Base-by-base conservation (phyloP, 2,797 vertebrate genomes). In the Dipus sagitta region DNA sequence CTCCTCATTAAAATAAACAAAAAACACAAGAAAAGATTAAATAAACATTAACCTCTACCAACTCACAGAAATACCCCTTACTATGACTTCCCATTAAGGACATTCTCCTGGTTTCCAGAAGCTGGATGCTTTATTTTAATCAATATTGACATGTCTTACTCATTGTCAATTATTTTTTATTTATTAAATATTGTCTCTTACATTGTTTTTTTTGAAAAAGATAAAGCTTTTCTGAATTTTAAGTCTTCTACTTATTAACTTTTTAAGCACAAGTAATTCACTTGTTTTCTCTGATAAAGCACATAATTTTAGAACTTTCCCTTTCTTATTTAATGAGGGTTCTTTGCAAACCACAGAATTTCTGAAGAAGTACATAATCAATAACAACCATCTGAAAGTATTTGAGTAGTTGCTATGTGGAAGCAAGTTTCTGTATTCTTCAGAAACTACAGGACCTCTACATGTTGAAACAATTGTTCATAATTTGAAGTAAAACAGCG, bases 1-100 rank as follows among this genome's bases (percentile, higher is more conserved):
- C 2, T 71, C 62, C 30, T 62, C 5, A 60, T 13, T 13, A 62
- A 47, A 42, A 80, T 77, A 2, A 67, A 77, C 42, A 3, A 20
- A 79, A 72, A 62, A 9, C 3, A 60, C 47, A 62, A 26, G 21
- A 6, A 34, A 82, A 67, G 2, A 9, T 32, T 28, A 71, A 34
- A 3, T 54, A 28, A 52, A 4, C 0, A 7, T 9, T 11, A 5
- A 62, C 26, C 4, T 23, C 1, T 26, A 24, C 0, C 1, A 18
- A 0, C 0, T 2, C 2, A 0, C 0, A 10, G 24, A 77, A 3
- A 17, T 30, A 20, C 11, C 38, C 14, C 12, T 90, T 4, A 24
- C 3, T 58, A 6, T 34, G 21, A 18, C 10, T 75, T 23, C 9
- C 7, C 64, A 14, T 76, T 89, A 10, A 67, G 0, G 7, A 0